Evolutionary conservation across 2,113 vertebrate genomes (phyloP).

Genomic region (Periophthalmus modestus): DNA sequence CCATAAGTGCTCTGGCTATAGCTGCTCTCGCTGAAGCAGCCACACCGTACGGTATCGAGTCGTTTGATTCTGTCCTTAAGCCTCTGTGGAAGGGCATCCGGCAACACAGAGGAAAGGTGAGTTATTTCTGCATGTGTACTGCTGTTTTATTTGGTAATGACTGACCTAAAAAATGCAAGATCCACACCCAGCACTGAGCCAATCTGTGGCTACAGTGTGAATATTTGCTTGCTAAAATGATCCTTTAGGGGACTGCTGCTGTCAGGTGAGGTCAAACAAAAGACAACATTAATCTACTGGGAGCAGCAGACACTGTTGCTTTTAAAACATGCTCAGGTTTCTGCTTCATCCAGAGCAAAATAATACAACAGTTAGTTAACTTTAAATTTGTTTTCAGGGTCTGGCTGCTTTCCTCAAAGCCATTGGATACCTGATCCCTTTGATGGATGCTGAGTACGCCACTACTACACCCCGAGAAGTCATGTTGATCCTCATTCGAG

Average conservation of each 20-base stretch:
- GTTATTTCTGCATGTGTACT: neutral
- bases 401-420: constrained; percentile 98
- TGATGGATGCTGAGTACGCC: constrained; percentile 98
- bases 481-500: constrained; percentile 98
- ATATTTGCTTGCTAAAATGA: constrained; percentile 47
- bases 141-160: too few relatives aligned
- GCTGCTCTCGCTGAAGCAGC: constrained; percentile 97
- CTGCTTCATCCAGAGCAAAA: neutral
- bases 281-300: constrained; percentile 24
- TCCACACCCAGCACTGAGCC: constrained; percentile 48
- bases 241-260: constrained; percentile 37
- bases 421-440: constrained; percentile 96
- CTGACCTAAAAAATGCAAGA: constrained; percentile 24
- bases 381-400: constrained; percentile 76
- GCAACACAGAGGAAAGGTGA: constrained; percentile 97
- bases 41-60: constrained; percentile 97
- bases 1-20: constrained; percentile 97
- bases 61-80: constrained; percentile 97
- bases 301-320: constrained; percentile 26
- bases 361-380: too few relatives aligned
- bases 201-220: constrained; percentile 50
- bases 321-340: neutral
- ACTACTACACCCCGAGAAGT: constrained; percentile 99
- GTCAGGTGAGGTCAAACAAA: constrained; percentile 32
- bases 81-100: constrained; percentile 98